Conservation (phyloP, 1,140 invertebrate species). For the Eurosta solidaginis region DNA sequence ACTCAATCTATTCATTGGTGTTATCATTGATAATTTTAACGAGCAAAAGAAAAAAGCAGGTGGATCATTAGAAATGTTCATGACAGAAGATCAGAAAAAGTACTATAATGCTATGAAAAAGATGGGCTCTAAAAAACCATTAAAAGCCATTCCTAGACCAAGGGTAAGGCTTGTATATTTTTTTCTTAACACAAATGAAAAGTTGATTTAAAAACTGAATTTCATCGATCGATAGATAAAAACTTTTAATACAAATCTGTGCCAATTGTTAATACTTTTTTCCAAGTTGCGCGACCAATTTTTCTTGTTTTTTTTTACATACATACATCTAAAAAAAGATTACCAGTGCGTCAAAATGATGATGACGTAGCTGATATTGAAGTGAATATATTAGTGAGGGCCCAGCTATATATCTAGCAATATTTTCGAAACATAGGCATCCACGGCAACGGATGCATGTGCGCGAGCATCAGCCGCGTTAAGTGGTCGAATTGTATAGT, state of each 20-base stretch:
- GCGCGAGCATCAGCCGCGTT: slow-evolving; percentile 13
- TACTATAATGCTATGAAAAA: slow-evolving; percentile 99
- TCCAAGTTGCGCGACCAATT: background rate
- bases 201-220: slow-evolving; percentile 34
- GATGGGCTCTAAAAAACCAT: slow-evolving; percentile 96
- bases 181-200: slow-evolving; percentile 41
- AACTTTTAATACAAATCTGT: slow-evolving; percentile 46
- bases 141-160: slow-evolving; percentile 96
- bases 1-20: slow-evolving; percentile 96
- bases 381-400: background rate
- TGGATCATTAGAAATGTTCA: slow-evolving; percentile 98
- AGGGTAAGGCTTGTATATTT: slow-evolving; percentile 70
- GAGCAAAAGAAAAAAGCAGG: slow-evolving; percentile 99
- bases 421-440: slow-evolving; percentile 18
- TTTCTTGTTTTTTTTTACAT: background rate
- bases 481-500: slow-evolving; percentile 28
- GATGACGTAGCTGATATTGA: background rate
- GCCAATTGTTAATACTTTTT: slow-evolving; percentile 50
- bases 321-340: background rate
- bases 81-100: slow-evolving; percentile 99
- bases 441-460: background rate
- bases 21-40: slow-evolving; percentile 98
- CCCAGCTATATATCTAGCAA: slow-evolving; percentile 31
- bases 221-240: slow-evolving; percentile 25
- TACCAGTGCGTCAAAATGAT: background rate